phyloP scores from a whole-genome alignment of 2,888 invertebrate genomes.

The Esperia sulphurella region DNA sequence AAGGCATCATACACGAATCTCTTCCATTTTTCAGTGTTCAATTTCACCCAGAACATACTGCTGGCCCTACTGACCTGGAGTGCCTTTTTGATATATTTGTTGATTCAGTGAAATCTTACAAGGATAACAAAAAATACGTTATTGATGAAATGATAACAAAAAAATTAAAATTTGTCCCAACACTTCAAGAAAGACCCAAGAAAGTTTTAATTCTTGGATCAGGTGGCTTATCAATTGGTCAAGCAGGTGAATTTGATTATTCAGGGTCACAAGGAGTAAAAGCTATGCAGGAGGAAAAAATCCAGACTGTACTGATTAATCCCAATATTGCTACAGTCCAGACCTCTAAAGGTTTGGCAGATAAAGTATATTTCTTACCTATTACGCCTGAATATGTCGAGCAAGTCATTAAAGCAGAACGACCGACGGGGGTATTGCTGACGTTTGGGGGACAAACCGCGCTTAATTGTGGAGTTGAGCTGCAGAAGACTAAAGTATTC shows the following conservation, averaged over 20 bases:
- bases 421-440: conserved; percentile 97
- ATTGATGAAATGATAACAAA: conserved; percentile 76
- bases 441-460: conserved; percentile 99
- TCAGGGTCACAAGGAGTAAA: conserved; percentile 99
- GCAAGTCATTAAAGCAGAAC: conserved; percentile 96
- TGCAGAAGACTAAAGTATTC: conserved; percentile 91
- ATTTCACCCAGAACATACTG: conserved; percentile 99
- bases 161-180: conserved; percentile 64
- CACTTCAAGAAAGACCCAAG: conserved; percentile 72
- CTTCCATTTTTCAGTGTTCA: conserved; percentile 98
- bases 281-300: conserved; percentile 95
- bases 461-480: conserved; percentile 96
- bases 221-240: conserved; percentile 97
- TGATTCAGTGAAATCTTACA: conserved; percentile 79
- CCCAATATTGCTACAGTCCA: conserved; percentile 99
- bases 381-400: conserved; percentile 97
- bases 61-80: conserved; percentile 97
- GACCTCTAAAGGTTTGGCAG: conserved; percentile 98
- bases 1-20: conserved; percentile 93
- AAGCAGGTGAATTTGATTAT: conserved; percentile 99
- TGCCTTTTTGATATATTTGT: conserved; percentile 96
- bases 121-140: conserved; percentile 50
- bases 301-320: conserved; percentile 97
- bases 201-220: conserved; percentile 94
- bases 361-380: conserved; percentile 98